Evolutionary conservation across 2,888 invertebrate species (phyloP), one percentile per base, ranked within the genome.

Genomic region (Torymus auratus): DNA sequence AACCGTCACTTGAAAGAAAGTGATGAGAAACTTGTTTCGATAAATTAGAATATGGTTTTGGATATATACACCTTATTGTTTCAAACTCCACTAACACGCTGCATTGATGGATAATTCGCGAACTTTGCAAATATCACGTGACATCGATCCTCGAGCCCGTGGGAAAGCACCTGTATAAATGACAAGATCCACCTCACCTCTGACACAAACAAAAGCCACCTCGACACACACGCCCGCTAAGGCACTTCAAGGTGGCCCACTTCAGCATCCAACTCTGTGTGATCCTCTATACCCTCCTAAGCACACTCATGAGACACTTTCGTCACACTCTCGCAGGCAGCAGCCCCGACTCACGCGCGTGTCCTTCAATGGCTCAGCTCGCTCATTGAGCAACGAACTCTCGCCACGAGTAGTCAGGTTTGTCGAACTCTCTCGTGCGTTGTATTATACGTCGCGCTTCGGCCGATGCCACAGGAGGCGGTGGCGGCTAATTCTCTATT

Each of bases 401-500:
- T 20, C 58, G 13, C 28, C 12, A 2, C 1, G 52, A 5, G 28
- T 13, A 5, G 28, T 13, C 4, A 74, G 52, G 62, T 72, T 72
- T 72, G 71, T 61, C 71, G 71, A 72, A 72, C 71, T 72, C 71
- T 20, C 15, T 58, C 10, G 7, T 11, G 5, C 14, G 1, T 23
- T 3, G 1, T 1, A 0, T 52, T 58, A n/a, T 12, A 11, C 14
- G 17, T 52, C 50, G n/a, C 68, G 15, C 52, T 56, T 20, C 17
- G 52, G 52, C 52, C 53, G 62, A 12, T 41, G 50, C 13, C 23
- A 28, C 41, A 41, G 41, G 41, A 41, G 41, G 17, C 14, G 10
- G 56, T 53, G 41, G 17, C 14, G 10, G 56, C 61, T 53, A 15
- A 72, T 41, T 73, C 73, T 56, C 41, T 74, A 74, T 74, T 74